A percentile compares a stretch with the other conserved stretches of the same genome.
Evolutionary conservation across 2,888 invertebrate genomes (phyloP).

Genomic region (Proisotoma minuta): DNA sequence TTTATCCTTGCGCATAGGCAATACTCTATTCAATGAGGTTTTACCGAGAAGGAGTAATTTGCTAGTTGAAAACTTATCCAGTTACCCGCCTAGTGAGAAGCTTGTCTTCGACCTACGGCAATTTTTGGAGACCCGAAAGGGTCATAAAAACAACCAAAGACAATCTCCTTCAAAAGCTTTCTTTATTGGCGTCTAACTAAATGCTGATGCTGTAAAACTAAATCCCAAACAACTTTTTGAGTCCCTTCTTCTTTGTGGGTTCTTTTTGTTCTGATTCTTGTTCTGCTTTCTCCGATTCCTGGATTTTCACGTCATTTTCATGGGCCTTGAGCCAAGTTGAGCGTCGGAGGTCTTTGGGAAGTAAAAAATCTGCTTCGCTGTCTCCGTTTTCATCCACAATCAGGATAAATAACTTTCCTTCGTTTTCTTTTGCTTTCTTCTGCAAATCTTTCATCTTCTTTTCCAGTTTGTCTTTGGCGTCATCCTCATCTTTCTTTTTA

Average conservation of each 20-base stretch:
- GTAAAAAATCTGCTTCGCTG: conserved; percentile 13
- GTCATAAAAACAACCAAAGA: no score
- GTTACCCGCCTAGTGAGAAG: no score
- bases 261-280: background rate
- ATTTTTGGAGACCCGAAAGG: no score
- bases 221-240: background rate
- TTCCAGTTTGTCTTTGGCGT: background rate
- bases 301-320: background rate
- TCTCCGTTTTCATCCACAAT: conserved; percentile 11
- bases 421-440: background rate
- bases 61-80: no score
- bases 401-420: background rate
- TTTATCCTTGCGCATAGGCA: no score
- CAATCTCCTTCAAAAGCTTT: no score
- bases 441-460: background rate
- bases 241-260: background rate
- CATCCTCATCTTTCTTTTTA: background rate
- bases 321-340: conserved; percentile 14
- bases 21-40: no score
- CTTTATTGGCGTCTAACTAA: no score
- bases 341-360: conserved; percentile 15
- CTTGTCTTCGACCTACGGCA: no score
- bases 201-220: background rate
- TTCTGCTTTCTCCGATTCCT: background rate
- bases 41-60: no score